Evolutionary conservation across 2,888 invertebrate species (phyloP).

Genomic region (Lithophane leautieri): DNA sequence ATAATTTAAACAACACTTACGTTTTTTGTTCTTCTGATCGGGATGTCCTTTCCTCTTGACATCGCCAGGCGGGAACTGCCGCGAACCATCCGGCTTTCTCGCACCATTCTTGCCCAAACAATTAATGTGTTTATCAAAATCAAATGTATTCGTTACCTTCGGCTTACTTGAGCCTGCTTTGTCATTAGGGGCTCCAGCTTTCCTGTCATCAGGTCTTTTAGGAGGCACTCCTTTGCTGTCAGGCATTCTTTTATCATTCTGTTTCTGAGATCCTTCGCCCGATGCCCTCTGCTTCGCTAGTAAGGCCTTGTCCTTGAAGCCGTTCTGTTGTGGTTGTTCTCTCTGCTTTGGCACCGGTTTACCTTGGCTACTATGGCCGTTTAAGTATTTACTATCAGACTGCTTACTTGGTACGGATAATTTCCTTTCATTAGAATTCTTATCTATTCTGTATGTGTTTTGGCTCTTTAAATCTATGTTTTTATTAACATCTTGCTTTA

Average conservation of each 20-base stretch:
- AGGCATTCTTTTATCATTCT: slow-evolving; percentile 71
- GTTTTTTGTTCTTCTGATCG: slow-evolving; percentile 79
- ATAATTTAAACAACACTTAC: slow-evolving; percentile 71
- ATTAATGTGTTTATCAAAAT: slow-evolving; percentile 87
- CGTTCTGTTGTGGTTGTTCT: slow-evolving; percentile 73
- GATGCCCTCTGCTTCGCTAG: slow-evolving; percentile 72
- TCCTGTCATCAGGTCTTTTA: slow-evolving; percentile 78
- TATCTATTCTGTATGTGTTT: slow-evolving; percentile 89
- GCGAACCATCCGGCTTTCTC: slow-evolving; percentile 72
- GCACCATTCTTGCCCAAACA: slow-evolving; percentile 74
- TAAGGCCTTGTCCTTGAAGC: slow-evolving; percentile 73
- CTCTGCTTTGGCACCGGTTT: slow-evolving; percentile 80
- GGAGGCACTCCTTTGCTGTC: slow-evolving; percentile 69
- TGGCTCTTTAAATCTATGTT: slow-evolving; percentile 87
- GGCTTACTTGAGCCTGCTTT: slow-evolving; percentile 80
- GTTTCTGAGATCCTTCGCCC: slow-evolving; percentile 71
- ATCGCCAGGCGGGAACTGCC: slow-evolving; percentile 90
- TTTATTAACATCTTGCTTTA: slow-evolving; percentile 75
- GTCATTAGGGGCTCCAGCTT: slow-evolving; percentile 58
- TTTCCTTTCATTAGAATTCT: slow-evolving; percentile 82
- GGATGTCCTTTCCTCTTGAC: slow-evolving; percentile 77
- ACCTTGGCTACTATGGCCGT: slow-evolving; percentile 79
- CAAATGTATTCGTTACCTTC: slow-evolving; percentile 79
- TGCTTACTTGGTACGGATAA: slow-evolving; percentile 73
- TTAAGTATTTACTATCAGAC: slow-evolving; percentile 74